Conservation (phyloP, 1,140 invertebrate species). For the Pseudobourletiella spinata region DNA sequence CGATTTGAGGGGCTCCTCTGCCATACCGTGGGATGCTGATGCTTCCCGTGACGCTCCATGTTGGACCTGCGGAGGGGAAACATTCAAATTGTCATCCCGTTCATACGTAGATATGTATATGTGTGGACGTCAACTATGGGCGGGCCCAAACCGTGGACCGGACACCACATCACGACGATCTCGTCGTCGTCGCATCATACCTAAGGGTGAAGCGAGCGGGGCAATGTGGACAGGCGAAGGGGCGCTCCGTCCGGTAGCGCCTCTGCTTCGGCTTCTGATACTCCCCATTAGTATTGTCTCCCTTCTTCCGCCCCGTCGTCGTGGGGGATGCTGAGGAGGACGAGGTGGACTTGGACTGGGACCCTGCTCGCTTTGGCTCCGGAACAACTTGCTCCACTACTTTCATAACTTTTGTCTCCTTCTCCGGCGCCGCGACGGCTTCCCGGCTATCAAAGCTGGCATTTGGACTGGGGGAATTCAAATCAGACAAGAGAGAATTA, state of each 20-base stretch:
- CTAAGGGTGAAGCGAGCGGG: slow-evolving; percentile 77
- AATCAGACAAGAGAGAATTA: no score
- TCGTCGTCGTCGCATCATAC: no score
- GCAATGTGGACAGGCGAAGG: slow-evolving; percentile 80
- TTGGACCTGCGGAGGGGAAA: slow-evolving; percentile 65
- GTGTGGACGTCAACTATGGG: no score
- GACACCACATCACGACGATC: no score
- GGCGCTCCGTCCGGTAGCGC: slow-evolving; percentile 79
- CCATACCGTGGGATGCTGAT: slow-evolving; percentile 83
- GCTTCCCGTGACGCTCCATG: slow-evolving; percentile 88
- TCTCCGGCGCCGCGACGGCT: not conserved
- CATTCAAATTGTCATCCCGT: no score
- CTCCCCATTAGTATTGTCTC: slow-evolving; percentile 58
- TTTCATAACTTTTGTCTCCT: slow-evolving; percentile 10
- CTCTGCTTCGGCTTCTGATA: slow-evolving; percentile 85
- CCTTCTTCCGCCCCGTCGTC: slow-evolving; percentile 12
- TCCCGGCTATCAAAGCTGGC: slow-evolving; percentile 20
- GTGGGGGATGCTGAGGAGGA: slow-evolving; percentile 20
- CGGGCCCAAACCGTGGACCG: no score
- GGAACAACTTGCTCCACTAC: not conserved
- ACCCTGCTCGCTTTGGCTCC: slow-evolving; percentile 1
- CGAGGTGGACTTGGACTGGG: slow-evolving; percentile 7
- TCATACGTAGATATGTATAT: no score
- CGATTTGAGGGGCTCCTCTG: slow-evolving; percentile 35
- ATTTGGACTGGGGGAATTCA: slow-evolving; percentile 16